Base-by-base conservation (phyloP, 2,797 vertebrate genomes). In the Mallotus villosus region DNA sequence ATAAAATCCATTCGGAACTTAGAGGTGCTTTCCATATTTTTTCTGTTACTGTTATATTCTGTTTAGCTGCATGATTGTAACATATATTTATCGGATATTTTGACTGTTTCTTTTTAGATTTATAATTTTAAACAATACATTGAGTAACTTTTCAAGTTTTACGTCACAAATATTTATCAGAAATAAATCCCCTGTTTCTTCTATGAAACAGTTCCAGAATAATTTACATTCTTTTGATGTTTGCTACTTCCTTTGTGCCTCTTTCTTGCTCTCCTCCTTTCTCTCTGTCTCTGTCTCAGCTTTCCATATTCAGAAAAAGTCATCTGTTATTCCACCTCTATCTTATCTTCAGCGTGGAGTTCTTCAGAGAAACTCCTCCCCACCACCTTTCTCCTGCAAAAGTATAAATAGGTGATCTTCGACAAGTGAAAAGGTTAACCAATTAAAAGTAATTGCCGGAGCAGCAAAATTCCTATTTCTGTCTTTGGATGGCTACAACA, bases 401-500 rank as follows among this genome's bases (percentile, higher is more conserved):
- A 86, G 82, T 88, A 89, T 89, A 90, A 88, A 89, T 87, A 88
- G 41, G 81, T 74, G 62, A 58, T 83, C 75, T 74, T 79, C 77
- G 67, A 76, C 75, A 82, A 88, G 83, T 41, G 57, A 82, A 89
- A 90, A 90, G 87, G 88, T 89, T 91, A 89, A 89, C 88, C 88
- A 90, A 90, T 92, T 91, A 90, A 92, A 91, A 86, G 88, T 88
- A 88, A 91, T 89, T 88, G 88, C 85, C 74, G 58, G 73, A 73
- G 74, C 82, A 84, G 73, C 75, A 79, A 76, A 85, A 77, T 75
- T 65, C 67, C 58, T 76, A 46, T 46, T 73, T 67, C 81, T 81
- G 63, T 79, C 81, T 51, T 68, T 60, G 61, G 61, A 72, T 75
- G 81, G 85, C 79, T 79, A 85, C 76, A 85, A 80, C 73, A 79